A percentile compares a stretch with the other conserved stretches of the same genome.
Evolutionary conservation across 1,140 invertebrate species (phyloP).

Genomic region (Drosophila serrata): DNA sequence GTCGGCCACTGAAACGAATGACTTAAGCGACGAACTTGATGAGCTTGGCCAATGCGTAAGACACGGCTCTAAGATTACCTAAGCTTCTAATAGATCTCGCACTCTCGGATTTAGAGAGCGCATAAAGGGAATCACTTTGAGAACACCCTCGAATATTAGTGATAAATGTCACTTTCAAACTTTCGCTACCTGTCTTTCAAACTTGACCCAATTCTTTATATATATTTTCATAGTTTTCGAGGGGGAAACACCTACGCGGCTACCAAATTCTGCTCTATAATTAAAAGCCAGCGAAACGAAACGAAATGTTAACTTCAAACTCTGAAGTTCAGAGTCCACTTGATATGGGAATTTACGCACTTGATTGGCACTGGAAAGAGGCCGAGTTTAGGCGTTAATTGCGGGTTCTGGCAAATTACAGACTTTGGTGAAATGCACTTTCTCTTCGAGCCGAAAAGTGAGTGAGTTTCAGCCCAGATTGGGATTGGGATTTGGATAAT

Average conservation of each 20-base stretch:
- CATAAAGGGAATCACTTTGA: background rate
- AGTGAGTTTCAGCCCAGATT: slow-evolving; percentile 40
- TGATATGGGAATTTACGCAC: slow-evolving; percentile 52
- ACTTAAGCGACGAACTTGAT: slow-evolving; percentile 74
- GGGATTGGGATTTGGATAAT: slow-evolving; percentile 49
- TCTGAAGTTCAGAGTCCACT: slow-evolving; percentile 17
- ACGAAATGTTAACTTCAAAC: slow-evolving; percentile 38
- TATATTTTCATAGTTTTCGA: background rate
- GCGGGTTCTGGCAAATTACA: slow-evolving; percentile 77
- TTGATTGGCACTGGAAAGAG: slow-evolving; percentile 63
- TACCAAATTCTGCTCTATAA: slow-evolving; percentile 47
- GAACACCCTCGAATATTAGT: slow-evolving; percentile 12
- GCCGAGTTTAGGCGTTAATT: slow-evolving; percentile 78
- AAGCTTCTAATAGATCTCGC: slow-evolving; percentile 6
- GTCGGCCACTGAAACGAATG: slow-evolving; percentile 57
- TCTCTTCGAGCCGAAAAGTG: slow-evolving; percentile 60
- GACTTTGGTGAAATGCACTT: slow-evolving; percentile 65
- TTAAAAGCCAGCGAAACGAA: slow-evolving; percentile 53
- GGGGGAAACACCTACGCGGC: slow-evolving; percentile 39
- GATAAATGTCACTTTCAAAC: slow-evolving; percentile 73
- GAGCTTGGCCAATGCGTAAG: slow-evolving; percentile 29
- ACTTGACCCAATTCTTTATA: slow-evolving; percentile 47
- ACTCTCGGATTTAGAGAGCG: background rate
- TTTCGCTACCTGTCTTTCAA: slow-evolving; percentile 68
- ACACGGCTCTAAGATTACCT: slow-evolving; percentile 36